A percentile compares a stretch with the other conserved stretches of the same genome.
phyloP scores from a whole-genome alignment of 2,888 invertebrate species.

The Acleris laterana region DNA sequence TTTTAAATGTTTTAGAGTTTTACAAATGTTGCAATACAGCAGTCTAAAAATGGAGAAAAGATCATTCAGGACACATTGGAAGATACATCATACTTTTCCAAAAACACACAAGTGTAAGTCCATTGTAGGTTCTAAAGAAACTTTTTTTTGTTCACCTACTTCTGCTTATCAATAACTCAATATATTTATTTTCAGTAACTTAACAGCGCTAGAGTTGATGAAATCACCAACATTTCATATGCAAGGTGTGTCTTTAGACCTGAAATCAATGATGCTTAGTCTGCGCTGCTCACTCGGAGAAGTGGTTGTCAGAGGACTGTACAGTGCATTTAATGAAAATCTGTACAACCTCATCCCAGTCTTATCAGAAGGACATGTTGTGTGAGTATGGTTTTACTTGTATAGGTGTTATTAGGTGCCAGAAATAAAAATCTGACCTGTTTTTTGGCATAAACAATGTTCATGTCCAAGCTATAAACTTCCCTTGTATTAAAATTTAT shows the following conservation, averaged over 20 bases:
- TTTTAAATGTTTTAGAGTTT: constrained; percentile 76
- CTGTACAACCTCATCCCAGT: constrained; percentile 77
- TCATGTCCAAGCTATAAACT: too few relatives aligned
- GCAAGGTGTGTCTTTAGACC: constrained; percentile 67
- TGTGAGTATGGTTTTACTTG: constrained; percentile 60
- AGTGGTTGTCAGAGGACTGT: constrained; percentile 72
- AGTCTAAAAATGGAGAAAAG: constrained; percentile 77
- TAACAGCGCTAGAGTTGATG: constrained; percentile 68
- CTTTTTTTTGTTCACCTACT: not conserved
- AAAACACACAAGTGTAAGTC: constrained; percentile 85
- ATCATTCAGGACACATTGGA: constrained; percentile 74
- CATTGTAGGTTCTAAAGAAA: constrained; percentile 2
- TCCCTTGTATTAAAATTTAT: too few relatives aligned
- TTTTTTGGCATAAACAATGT: too few relatives aligned
- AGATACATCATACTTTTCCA: constrained; percentile 81
- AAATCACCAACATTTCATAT: constrained; percentile 76
- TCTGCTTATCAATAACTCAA: not conserved
- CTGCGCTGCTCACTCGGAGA: constrained; percentile 75
- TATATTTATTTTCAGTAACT: constrained; percentile 59
- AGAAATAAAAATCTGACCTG: not conserved
- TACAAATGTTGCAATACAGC: constrained; percentile 83
- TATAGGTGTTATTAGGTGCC: not conserved
- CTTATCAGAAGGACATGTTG: constrained; percentile 76
- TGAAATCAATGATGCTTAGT: constrained; percentile 71
- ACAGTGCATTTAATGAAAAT: constrained; percentile 79